phyloP scores from a whole-genome alignment of 1,140 invertebrate genomes.

The Platorchestia sp. region DNA sequence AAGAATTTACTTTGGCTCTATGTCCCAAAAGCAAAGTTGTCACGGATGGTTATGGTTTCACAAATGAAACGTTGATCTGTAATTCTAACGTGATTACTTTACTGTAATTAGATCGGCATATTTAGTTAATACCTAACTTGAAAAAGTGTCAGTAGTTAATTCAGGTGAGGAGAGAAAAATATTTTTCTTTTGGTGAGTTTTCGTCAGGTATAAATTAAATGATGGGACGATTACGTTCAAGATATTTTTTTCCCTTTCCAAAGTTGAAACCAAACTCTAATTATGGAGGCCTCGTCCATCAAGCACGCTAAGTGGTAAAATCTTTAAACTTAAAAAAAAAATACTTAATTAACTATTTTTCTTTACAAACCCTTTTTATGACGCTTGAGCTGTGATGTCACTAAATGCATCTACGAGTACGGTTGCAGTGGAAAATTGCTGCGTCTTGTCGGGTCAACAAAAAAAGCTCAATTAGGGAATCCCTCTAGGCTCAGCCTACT shows the following conservation, averaged over 20 bases:
- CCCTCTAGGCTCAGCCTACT: not conserved
- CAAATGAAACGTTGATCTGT: not conserved
- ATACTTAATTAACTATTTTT: not conserved
- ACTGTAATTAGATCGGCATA: not conserved
- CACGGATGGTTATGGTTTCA: not conserved
- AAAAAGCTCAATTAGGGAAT: not conserved
- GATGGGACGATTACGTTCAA: not conserved
- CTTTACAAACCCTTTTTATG: not conserved
- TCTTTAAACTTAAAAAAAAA: not conserved
- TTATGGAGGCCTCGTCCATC: not conserved
- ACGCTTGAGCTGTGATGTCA: not conserved
- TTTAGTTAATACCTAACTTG: not conserved
- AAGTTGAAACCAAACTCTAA: not conserved
- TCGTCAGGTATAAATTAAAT: not conserved
- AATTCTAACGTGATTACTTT: not conserved
- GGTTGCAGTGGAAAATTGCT: too few species aligned
- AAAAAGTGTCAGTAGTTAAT: not conserved
- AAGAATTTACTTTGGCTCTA: too few species aligned
- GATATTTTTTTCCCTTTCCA: too few species aligned
- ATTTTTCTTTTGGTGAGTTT: not conserved
- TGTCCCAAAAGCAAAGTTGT: too few species aligned
- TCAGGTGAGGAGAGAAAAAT: not conserved
- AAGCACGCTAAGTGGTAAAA: not conserved
- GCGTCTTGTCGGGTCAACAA: not conserved
- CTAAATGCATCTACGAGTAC: not conserved